phyloP scores from a whole-genome alignment of 2,797 vertebrate species.

The Lycodopsis pacificus region DNA sequence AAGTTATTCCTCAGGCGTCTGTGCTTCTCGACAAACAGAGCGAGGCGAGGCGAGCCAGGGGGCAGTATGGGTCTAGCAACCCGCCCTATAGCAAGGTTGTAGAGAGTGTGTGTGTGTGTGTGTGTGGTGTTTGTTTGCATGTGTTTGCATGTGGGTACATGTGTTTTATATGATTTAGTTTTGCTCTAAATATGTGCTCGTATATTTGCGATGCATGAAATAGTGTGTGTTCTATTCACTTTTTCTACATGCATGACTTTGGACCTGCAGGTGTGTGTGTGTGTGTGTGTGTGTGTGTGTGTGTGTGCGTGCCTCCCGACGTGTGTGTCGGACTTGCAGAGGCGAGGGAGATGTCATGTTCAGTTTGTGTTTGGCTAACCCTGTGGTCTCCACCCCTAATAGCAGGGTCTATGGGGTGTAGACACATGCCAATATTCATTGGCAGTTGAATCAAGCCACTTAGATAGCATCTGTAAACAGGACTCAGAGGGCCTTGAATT shows the following conservation, averaged over 20 bases:
- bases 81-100: conserved; percentile 75
- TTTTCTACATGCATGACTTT: conserved; percentile 21
- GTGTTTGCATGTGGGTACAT: conserved; percentile 15
- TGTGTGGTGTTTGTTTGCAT: conserved; percentile 40
- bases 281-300: conserved; percentile 19
- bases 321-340: conserved; percentile 59
- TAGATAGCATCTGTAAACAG: conserved; percentile 85
- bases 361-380: conserved; percentile 88
- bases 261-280: conserved; percentile 26
- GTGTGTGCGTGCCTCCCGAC: neutral
- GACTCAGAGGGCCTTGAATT: conserved; percentile 81
- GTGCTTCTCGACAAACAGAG: conserved; percentile 74
- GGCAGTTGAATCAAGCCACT: conserved; percentile 87
- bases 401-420: conserved; percentile 84
- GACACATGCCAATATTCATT: conserved; percentile 87
- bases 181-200: conserved; percentile 30
- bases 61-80: conserved; percentile 81
- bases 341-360: conserved; percentile 86
- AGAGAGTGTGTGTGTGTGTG: conserved; percentile 12
- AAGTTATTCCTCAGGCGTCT: conserved; percentile 78
- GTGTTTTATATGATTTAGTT: conserved; percentile 17
- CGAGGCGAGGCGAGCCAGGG: conserved; percentile 82
- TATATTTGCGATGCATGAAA: conserved; percentile 28
- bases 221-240: neutral
- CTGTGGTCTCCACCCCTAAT: conserved; percentile 84